Evolutionary conservation across 2,797 vertebrate species (phyloP).

Genomic region (Prionace glauca): DNA sequence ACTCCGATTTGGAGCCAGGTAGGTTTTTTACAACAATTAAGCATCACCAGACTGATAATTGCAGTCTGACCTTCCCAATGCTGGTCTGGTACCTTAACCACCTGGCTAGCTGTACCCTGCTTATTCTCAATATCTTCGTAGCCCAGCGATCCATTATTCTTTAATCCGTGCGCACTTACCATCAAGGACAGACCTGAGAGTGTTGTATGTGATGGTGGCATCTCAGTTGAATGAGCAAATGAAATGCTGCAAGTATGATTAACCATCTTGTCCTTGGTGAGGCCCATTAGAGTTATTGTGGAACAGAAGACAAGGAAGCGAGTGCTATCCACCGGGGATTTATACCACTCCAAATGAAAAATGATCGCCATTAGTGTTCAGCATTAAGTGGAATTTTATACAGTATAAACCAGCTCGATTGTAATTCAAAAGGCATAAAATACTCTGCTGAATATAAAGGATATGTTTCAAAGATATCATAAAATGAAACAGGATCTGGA

Average conservation of each 20-base stretch:
- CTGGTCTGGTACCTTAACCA: not conserved
- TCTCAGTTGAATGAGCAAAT: not conserved
- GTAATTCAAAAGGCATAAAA: slow-evolving; percentile 12
- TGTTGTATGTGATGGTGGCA: not conserved
- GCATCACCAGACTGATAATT: not conserved
- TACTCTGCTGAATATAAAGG: not conserved
- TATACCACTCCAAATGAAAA: not conserved
- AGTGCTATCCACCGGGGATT: not conserved
- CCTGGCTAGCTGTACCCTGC: not conserved
- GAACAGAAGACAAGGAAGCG: not conserved
- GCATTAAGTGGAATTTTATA: slow-evolving; percentile 7
- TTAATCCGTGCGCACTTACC: not conserved
- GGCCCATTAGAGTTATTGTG: not conserved
- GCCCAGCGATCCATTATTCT: not conserved
- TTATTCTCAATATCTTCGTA: not conserved
- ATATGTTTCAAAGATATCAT: not conserved
- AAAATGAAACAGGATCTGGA: not conserved
- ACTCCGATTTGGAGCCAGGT: too few relatives aligned
- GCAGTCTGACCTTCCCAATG: not conserved
- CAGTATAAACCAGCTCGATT: not conserved
- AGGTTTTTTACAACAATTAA: not conserved
- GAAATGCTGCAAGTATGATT: not conserved
- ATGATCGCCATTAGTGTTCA: not conserved
- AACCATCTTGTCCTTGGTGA: not conserved
- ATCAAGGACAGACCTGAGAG: not conserved